A percentile compares a stretch with the other conserved stretches of the same genome.
Conservation (phyloP, 1,140 invertebrate genomes). For the Camponotus pennsylvanicus region DNA sequence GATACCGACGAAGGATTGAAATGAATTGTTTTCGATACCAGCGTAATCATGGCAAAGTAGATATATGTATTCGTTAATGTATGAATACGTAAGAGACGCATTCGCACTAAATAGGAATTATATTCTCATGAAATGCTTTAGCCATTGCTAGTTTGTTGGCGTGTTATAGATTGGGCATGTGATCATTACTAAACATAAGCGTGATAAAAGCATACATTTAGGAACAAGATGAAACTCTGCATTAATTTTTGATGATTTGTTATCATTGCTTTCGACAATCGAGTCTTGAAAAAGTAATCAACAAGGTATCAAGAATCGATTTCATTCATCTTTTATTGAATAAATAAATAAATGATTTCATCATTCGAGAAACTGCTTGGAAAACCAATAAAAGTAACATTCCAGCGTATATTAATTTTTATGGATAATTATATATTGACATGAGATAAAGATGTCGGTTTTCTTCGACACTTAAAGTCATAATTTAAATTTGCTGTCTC, state of each 20-base stretch:
- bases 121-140: slow-evolving; percentile 19
- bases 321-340: slow-evolving; percentile 7
- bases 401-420: neutral
- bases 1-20: slow-evolving; percentile 24
- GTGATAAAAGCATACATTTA: slow-evolving; percentile 11
- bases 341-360: neutral
- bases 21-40: slow-evolving; percentile 51
- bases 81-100: slow-evolving; percentile 21
- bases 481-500: slow-evolving; percentile 19
- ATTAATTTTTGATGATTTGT: slow-evolving; percentile 9
- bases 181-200: slow-evolving; percentile 2
- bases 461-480: neutral
- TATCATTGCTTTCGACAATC: neutral
- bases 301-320: slow-evolving; percentile 3
- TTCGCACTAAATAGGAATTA: slow-evolving; percentile 3
- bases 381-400: neutral
- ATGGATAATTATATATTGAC: neutral
- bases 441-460: neutral
- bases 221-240: neutral
- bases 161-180: slow-evolving; percentile 2
- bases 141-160: slow-evolving; percentile 2
- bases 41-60: neutral
- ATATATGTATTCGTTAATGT: slow-evolving; percentile 45
- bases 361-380: neutral
- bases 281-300: neutral